Base-by-base conservation (phyloP, 2,113 vertebrate genomes). In the Limnothrissa miodon region DNA sequence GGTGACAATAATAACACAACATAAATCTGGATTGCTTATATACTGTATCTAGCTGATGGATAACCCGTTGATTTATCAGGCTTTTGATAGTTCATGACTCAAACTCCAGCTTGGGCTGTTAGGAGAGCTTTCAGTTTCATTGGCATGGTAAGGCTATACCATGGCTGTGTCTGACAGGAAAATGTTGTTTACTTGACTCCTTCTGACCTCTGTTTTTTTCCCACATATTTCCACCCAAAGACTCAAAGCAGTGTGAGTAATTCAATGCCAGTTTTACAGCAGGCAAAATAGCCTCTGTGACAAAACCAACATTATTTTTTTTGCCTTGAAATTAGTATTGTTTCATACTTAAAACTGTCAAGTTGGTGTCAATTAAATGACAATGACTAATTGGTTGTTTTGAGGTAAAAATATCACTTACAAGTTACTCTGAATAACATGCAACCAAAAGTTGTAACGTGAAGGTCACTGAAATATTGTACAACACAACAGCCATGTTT, bases 111-210 rank as follows among this genome's bases (percentile, higher is more conserved):
- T 44, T 39, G 79, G 81, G 81, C 82, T 88, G 89, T 93, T 92
- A 92, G 92, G 92, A 89, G 85, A 86, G 91, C 89, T 87, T 92
- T 90, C 87, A 87, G 92, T 93, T 93, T 92, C 91, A 88, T 81
- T 88, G 83, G 89, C 87, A 78, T 87, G 85, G 89, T 92, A 90
- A 93, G 87, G 89, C 90, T 91, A 93, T 87, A 92, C 89, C 85
- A 81, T 90, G 87, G 88, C 91, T 88, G 90, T 93, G 89, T 95
- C 93, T 93, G 89, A 90, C 92, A 92, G 93, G 93, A 94, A 94
- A 90, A 86, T 86, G 85, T 91, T 94, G 94, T 95, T 95, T 94
- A 92, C 92, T 90, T 94, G 93, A 95, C 94, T 94, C 87, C 84
- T 78, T 46, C 10, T 94, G 94, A 95, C 94, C 94, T 93, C 84